Percentiles rank a stretch among this genome's conserved stretches.
These are phyloP conservation scores for Drosophila merina DNA, from an alignment of 2,888 invertebrate species.

Conservation along the genomic window DNA sequence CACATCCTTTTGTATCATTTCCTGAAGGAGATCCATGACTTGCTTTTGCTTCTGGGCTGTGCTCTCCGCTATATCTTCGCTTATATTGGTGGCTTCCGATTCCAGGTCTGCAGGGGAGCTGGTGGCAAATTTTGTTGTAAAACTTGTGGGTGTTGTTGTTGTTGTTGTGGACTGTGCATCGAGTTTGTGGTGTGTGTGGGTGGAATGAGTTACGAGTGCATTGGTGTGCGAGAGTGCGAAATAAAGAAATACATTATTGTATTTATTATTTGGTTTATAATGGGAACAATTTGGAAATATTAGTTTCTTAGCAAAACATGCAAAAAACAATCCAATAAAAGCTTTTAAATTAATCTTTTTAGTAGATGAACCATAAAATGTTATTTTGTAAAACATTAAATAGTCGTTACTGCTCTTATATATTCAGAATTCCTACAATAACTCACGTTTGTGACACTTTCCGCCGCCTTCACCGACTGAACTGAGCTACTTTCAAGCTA, in stretches of 20 bases:
- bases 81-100: conserved; percentile 69
- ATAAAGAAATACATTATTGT: conserved; percentile 62
- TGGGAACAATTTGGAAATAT: conserved; percentile 40
- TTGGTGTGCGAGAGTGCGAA: conserved; percentile 50
- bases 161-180: conserved; percentile 52
- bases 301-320: conserved; percentile 5
- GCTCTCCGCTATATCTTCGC: conserved; percentile 51
- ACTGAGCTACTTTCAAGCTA: conserved; percentile 41
- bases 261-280: conserved; percentile 1
- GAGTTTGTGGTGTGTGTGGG: conserved; percentile 24
- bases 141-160: conserved; percentile 42
- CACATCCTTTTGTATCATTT: conserved; percentile 38
- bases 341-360: too few species aligned
- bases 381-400: too few species aligned
- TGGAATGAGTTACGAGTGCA: conserved; percentile 36
- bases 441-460: conserved; percentile 48
- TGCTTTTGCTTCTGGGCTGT: conserved; percentile 19
- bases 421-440: background rate
- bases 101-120: conserved; percentile 60
- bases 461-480: background rate
- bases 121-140: conserved; percentile 50
- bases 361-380: background rate
- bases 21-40: conserved; percentile 18
- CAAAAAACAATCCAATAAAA: too few species aligned
- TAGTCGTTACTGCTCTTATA: too few species aligned